These are phyloP conservation scores for Brachionus calyciflorus DNA, from an alignment of 1,140 invertebrate species.

Conservation along the genomic window DNA sequence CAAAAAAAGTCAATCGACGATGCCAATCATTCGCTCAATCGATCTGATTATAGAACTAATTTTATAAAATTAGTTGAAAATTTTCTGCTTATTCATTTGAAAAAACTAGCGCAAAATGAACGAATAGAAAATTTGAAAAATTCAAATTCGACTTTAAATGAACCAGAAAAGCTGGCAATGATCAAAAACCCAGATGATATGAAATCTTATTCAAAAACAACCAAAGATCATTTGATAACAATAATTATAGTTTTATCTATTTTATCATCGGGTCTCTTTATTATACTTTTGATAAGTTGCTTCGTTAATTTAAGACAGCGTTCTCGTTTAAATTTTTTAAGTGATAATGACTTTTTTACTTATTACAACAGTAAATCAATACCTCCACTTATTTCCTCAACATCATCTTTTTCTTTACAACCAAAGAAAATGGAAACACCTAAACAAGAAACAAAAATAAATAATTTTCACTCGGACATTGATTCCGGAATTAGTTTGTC, in stretches of 20 bases:
- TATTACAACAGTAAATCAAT: conserved; percentile 38
- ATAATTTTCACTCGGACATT: background rate
- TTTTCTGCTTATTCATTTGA: conserved; percentile 41
- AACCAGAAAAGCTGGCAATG: too few relatives aligned
- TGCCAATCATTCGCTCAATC: background rate
- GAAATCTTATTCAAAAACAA: background rate
- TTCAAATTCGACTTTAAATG: too few relatives aligned
- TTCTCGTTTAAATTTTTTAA: conserved; percentile 12
- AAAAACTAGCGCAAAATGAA: conserved; percentile 31
- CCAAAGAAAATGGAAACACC: conserved; percentile 7
- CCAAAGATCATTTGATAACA: background rate
- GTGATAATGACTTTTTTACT: conserved; percentile 44
- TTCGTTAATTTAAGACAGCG: conserved; percentile 9
- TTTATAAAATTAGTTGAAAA: conserved; percentile 44
- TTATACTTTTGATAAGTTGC: conserved; percentile 1
- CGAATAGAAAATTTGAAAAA: background rate
- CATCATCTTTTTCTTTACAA: conserved; percentile 34
- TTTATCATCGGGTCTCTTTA: background rate
- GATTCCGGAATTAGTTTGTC: background rate
- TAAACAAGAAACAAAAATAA: background rate
- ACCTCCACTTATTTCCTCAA: conserved; percentile 18
- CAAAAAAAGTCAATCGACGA: conserved; percentile 4
- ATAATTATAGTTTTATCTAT: conserved; percentile 1
- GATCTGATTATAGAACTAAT: conserved; percentile 12
- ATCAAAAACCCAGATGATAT: background rate